Evolutionary conservation across 2,797 vertebrate species (phyloP).

Genomic region (Pantherophis vulpinus): DNA sequence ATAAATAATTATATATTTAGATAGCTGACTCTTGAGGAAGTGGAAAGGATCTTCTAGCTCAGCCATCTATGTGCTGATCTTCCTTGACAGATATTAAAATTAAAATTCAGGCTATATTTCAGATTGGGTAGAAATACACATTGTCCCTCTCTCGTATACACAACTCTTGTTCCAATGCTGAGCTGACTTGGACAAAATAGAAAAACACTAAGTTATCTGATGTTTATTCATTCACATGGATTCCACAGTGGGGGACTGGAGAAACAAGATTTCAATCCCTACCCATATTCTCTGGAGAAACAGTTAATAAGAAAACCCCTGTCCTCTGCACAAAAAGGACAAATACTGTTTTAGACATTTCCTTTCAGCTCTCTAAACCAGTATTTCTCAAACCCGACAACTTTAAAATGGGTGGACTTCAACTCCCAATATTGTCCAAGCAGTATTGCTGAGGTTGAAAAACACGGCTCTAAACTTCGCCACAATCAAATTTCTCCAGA

Average conservation of each 20-base stretch:
- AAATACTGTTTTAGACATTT: background rate
- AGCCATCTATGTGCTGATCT: background rate
- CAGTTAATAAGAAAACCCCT: too few species aligned
- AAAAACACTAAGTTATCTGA: background rate
- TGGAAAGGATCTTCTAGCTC: background rate
- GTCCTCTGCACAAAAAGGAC: background rate
- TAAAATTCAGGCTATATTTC: background rate
- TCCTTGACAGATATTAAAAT: background rate
- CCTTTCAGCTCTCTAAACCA: background rate
- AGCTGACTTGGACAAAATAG: slow-evolving; percentile 15
- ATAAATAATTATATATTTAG: too few species aligned
- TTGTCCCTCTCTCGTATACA: background rate
- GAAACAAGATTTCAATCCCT: background rate
- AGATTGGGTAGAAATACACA: background rate
- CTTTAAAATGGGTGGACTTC: background rate
- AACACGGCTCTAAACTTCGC: background rate
- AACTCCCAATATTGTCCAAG: background rate
- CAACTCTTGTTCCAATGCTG: background rate
- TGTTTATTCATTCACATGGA: background rate
- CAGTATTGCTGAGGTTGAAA: background rate
- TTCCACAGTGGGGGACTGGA: background rate
- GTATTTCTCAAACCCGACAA: background rate
- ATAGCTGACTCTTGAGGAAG: background rate
- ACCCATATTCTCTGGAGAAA: background rate
- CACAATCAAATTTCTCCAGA: background rate